Percentiles rank a stretch among this genome's conserved stretches.
These are phyloP conservation scores for Manis pentadactyla DNA, from an alignment of 2,797 vertebrate genomes.

Conservation along the genomic window DNA sequence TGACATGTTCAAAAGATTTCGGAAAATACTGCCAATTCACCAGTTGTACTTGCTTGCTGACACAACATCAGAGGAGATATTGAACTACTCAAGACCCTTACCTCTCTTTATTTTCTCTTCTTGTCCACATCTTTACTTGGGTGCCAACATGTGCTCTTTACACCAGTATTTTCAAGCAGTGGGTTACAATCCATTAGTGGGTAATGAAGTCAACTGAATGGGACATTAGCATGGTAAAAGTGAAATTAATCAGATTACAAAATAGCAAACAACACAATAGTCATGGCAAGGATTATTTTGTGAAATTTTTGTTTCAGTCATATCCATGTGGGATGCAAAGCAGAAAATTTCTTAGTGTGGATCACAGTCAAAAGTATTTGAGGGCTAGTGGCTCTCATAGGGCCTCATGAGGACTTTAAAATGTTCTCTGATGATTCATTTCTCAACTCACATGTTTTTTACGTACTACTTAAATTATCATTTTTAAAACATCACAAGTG, in stretches of 20 bases:
- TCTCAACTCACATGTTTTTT: neutral
- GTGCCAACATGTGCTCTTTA: neutral
- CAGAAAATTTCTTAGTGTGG: neutral
- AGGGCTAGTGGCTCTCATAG: neutral
- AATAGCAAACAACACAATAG: neutral
- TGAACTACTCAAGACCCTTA: neutral
- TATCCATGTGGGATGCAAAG: neutral
- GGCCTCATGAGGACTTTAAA: neutral
- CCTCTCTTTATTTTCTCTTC: neutral
- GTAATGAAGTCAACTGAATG: neutral
- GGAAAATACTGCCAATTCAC: neutral
- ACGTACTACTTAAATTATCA: neutral
- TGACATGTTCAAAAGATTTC: neutral
- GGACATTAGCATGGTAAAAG: neutral
- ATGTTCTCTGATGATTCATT: neutral
- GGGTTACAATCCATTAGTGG: neutral
- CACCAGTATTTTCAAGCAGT: neutral
- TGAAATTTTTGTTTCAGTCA: neutral
- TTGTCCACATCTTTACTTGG: neutral
- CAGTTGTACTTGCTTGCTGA: neutral
- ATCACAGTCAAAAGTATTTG: neutral
- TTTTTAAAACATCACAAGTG: neutral
- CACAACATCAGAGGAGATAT: neutral
- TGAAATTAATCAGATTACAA: neutral
- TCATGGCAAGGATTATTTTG: neutral